Evolutionary conservation across 1,140 invertebrate genomes (phyloP), one percentile per base, ranked within the genome.

Genomic region (Zaprionus camerounensis): DNA sequence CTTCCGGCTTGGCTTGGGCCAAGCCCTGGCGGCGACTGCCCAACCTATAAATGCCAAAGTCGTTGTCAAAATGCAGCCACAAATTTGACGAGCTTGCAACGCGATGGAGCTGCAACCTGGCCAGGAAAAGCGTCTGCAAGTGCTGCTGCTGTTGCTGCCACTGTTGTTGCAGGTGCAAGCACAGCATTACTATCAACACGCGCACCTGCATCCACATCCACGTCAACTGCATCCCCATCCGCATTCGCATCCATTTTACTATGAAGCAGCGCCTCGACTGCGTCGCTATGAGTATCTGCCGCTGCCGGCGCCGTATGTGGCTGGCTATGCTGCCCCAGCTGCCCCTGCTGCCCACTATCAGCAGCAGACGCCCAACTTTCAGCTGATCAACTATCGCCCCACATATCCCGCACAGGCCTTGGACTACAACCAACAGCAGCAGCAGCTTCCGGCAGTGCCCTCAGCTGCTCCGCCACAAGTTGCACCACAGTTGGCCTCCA

Each of bases 21-120:
- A 90, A 91, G 85, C 85, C 81, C 76, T 67, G 62, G 24, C 44
- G 41, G 38, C 38, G 53, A 24, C 34, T 34, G 46, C 26, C 22
- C 59, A 34, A 71, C 64, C 65, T 90, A 90, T 90, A 90, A 90
- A 90, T 90, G 82, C 53, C 79, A 72, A 90, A 72, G 81, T 68
- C 80, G 72, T 76, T 85, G 85, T 90, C 85, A 90, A 91, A 90
- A 91, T 80, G 67, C 65, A 82, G 86, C 85, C 85, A 90, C 82
- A 90, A 90, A 70, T 90, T 90, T 90, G 86, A 90, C 79, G 65
- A 85, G 59, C 74, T 56, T 82, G 82, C 79, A 75, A 80, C 86
- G 67, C 57, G 76, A 91, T 84, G 85, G 81, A 90, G 66, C 81
- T 81, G 66, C 46, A 22, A 49, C 7, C 55, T 36, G 4, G 3